Percentiles rank a stretch among this genome's conserved stretches.
Evolutionary conservation across 2,797 vertebrate genomes (phyloP).

Genomic region (Ctenopoma kingsleyae): DNA sequence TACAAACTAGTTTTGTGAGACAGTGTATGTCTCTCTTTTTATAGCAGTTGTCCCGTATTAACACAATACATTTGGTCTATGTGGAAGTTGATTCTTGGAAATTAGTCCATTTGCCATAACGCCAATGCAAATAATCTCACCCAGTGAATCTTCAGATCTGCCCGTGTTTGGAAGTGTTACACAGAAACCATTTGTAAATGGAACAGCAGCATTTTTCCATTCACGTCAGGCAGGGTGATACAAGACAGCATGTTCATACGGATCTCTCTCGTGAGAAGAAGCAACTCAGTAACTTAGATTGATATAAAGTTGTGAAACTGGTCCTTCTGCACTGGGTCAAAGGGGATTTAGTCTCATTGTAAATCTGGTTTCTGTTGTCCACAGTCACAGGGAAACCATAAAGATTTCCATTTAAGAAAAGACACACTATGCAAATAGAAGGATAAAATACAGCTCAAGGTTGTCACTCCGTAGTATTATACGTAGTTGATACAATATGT

Average conservation of each 20-base stretch:
- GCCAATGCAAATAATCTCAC: too few species aligned
- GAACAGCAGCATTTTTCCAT: constrained; percentile 23
- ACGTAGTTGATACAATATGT: too few species aligned
- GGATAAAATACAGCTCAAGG: not conserved
- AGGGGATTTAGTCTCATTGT: constrained; percentile 22
- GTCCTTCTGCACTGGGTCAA: constrained; percentile 32
- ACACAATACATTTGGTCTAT: constrained; percentile 4
- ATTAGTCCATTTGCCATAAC: too few species aligned
- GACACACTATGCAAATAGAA: not conserved
- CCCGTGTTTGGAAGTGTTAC: not conserved
- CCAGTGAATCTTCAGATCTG: too few species aligned
- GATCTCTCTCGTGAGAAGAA: constrained; percentile 50
- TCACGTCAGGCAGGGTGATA: constrained; percentile 15
- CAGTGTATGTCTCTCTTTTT: constrained; percentile 5
- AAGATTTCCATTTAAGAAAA: constrained; percentile 16
- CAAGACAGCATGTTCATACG: constrained; percentile 41
- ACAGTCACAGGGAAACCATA: constrained; percentile 2
- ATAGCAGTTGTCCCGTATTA: not conserved
- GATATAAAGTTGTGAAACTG: constrained; percentile 49
- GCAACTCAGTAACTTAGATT: constrained; percentile 39
- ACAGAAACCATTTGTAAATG: not conserved
- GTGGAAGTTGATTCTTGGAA: not conserved
- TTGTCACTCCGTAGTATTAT: not conserved
- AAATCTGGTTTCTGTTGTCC: constrained; percentile 19
- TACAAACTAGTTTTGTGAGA: not conserved